Percentiles rank a stretch among this genome's conserved stretches.
Evolutionary conservation across 2,113 vertebrate species (phyloP).

Genomic region (Actinemys pallida): DNA sequence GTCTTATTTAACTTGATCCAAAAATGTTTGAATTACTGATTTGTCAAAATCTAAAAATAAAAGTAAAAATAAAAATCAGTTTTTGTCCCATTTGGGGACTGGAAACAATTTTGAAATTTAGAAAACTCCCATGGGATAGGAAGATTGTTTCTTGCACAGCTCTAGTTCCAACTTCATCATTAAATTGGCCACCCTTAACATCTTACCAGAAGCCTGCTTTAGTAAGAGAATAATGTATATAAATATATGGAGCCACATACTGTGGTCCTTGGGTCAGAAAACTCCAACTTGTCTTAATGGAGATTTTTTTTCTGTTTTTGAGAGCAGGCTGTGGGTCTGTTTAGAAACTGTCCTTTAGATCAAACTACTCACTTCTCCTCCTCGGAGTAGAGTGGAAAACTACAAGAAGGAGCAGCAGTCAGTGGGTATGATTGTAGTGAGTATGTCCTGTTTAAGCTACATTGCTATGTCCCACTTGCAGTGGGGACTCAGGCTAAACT

Average conservation of each 20-base stretch:
- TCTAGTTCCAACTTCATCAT: not conserved
- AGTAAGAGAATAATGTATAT: not conserved
- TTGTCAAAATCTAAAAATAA: not conserved
- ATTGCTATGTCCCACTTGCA: not conserved
- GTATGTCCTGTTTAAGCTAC: not conserved
- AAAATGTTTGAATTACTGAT: not conserved
- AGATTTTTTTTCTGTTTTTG: not conserved
- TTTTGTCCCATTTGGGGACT: not conserved
- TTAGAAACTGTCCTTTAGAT: not conserved
- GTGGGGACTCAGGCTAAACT: not conserved
- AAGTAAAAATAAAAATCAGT: not conserved
- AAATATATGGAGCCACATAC: not conserved
- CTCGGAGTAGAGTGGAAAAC: not conserved
- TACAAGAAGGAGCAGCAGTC: not conserved
- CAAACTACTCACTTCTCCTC: not conserved
- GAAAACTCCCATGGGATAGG: not conserved
- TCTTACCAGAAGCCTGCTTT: not conserved
- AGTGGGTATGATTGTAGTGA: not conserved
- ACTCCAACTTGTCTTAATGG: not conserved
- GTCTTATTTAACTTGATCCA: not conserved
- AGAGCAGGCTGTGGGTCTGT: not conserved
- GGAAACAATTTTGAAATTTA: not conserved
- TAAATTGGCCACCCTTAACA: not conserved
- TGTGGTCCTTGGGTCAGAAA: not conserved
- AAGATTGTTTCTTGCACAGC: not conserved